Conservation (phyloP, 2,113 vertebrate genomes). For the Meleagris gallopavo region DNA sequence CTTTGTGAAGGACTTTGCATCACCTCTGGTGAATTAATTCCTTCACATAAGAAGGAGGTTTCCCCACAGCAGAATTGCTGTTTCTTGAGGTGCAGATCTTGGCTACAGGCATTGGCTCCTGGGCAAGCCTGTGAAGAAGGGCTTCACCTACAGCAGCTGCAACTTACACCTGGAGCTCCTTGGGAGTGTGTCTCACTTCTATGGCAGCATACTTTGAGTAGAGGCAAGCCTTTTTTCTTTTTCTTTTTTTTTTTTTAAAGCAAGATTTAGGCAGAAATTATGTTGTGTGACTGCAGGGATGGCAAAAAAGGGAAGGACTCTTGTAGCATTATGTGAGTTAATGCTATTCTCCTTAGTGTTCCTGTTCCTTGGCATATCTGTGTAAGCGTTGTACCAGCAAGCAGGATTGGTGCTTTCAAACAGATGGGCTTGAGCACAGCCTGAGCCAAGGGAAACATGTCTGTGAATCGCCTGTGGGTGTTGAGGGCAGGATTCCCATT, state of each 20-base stretch:
- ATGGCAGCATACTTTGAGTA: background rate
- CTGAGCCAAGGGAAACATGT: background rate
- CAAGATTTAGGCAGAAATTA: background rate
- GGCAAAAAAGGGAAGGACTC: background rate
- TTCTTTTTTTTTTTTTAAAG: background rate
- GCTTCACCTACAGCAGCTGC: background rate
- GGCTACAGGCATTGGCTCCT: background rate
- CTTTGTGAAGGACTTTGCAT: background rate
- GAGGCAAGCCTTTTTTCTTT: background rate
- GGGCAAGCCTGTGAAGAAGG: background rate
- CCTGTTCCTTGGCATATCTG: background rate
- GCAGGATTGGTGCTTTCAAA: background rate
- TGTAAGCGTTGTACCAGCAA: background rate
- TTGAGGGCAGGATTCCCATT: constrained; percentile 5
- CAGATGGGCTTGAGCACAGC: constrained; percentile 6
- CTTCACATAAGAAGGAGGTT: background rate
- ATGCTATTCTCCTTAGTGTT: background rate
- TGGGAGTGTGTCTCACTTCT: background rate
- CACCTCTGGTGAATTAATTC: constrained; percentile 1
- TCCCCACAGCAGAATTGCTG: background rate
- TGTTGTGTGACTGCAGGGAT: background rate
- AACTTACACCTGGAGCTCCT: background rate
- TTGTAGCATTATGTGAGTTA: background rate
- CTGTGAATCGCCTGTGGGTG: background rate
- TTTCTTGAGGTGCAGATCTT: background rate